Evolutionary conservation across 2,113 vertebrate species (phyloP), one percentile per base, ranked within the genome.

Genomic region (Ceyx melanurus): DNA sequence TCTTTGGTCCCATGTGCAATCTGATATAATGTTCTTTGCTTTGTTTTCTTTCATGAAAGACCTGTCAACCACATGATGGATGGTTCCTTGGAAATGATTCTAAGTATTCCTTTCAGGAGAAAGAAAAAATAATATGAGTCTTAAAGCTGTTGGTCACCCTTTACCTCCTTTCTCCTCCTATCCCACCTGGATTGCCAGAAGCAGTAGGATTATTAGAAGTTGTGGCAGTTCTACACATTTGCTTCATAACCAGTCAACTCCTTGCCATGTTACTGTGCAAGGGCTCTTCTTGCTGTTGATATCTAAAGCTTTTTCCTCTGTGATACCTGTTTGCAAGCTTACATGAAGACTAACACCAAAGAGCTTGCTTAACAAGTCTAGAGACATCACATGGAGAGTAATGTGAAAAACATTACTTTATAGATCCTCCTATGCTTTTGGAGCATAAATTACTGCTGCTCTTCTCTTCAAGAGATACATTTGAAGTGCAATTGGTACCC

Each of bases 191-290:
- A 16, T 33, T n/a, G 4, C 25, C 28, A 74, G 54, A 65, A 56
- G 25, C 23, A 11, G 15, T 31, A 19, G 6, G 37, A 9, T 11
- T 33, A 48, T 19, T 48, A 48, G 46, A 48, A 48, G 46, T 16
- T 16, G 14, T 22, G 21, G 10, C 46, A 6, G 7, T 64, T 71
- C 82, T 67, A 35, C 35, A 16, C n/a, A 18, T 5, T 10, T 58
- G 14, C 73, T 54, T 76, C n/a, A 12, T 19, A 40, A 8, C 8
- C 37, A 53, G 6, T 43, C 1, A 3, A n/a, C 22, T 67, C 20
- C 50, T 61, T 12, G 10, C 17, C 1, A 8, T 0, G 0, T 29
- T 31, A 3, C n/a, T 53, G 53, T 43, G 57, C 42, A 66, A 88
- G 35, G 29, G 10, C 25, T 68, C 9, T 50, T 76, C 37, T 68